These are phyloP conservation scores for Bombus turneri DNA, from an alignment of 1,140 invertebrate genomes.

Conservation along the genomic window DNA sequence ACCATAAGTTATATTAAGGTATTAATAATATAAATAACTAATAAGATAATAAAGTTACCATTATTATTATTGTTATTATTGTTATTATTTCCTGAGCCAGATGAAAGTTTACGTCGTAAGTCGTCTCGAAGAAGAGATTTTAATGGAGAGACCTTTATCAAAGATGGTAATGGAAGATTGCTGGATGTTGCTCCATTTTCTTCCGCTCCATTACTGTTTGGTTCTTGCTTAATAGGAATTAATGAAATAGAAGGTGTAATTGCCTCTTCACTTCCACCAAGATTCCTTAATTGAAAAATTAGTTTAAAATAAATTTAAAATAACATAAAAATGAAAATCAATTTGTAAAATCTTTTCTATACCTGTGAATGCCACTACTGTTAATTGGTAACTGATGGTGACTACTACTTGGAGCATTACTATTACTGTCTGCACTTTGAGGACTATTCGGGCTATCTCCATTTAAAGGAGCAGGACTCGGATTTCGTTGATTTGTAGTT, in stretches of 20 bases:
- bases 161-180: slow-evolving; percentile 83
- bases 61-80: slow-evolving; percentile 78
- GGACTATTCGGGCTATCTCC: slow-evolving; percentile 86
- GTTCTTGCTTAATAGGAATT: slow-evolving; percentile 93
- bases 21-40: background rate
- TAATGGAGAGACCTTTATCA: slow-evolving; percentile 91
- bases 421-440: slow-evolving; percentile 89
- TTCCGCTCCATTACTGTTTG: slow-evolving; percentile 82
- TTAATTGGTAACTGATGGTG: slow-evolving; percentile 79
- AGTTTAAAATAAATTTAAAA: background rate
- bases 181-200: slow-evolving; percentile 85
- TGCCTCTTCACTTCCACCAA: slow-evolving; percentile 73
- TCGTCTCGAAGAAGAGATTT: slow-evolving; percentile 92
- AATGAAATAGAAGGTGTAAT: slow-evolving; percentile 92
- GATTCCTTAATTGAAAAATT: slow-evolving; percentile 57
- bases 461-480: slow-evolving; percentile 78
- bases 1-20: background rate
- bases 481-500: slow-evolving; percentile 74
- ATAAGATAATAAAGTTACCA: slow-evolving; percentile 61
- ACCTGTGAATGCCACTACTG: slow-evolving; percentile 77
- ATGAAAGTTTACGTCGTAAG: slow-evolving; percentile 88
- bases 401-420: slow-evolving; percentile 88
- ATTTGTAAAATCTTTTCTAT: slow-evolving; percentile 34
- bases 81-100: slow-evolving; percentile 80
- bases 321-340: background rate